Percentiles rank a stretch among this genome's conserved stretches.
Evolutionary conservation across 1,140 invertebrate genomes (phyloP).

Genomic region (Chironomus tepperi): DNA sequence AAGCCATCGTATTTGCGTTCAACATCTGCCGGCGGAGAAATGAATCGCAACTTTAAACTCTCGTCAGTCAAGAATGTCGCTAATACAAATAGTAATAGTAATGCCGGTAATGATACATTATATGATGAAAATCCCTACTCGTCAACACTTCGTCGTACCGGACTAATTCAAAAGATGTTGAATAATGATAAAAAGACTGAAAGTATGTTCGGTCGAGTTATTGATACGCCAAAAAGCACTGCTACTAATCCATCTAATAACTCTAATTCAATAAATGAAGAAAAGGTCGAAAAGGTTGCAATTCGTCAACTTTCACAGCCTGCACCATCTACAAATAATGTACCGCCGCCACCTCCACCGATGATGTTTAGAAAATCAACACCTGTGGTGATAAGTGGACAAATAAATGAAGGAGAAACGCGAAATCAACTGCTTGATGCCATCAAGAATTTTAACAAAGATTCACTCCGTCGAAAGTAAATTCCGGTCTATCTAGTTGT

Average conservation of each 20-base stretch:
- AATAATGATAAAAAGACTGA: not conserved
- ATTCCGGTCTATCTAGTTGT: not conserved
- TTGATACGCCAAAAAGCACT: not conserved
- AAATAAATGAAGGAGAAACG: conserved; percentile 40
- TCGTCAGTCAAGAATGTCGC: not conserved
- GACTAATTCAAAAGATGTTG: not conserved
- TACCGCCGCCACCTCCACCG: not conserved
- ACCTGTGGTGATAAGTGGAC: conserved; percentile 27
- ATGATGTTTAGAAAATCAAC: not conserved
- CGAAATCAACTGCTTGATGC: conserved; percentile 59
- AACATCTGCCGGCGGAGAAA: not conserved
- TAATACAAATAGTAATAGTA: no score
- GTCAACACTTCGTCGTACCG: not conserved
- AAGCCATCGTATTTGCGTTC: not conserved
- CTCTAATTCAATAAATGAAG: not conserved
- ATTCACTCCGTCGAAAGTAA: conserved; percentile 31
- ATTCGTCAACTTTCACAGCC: not conserved
- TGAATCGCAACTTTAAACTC: not conserved
- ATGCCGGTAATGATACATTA: not conserved
- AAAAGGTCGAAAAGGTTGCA: not conserved
- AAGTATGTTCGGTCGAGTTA: not conserved
- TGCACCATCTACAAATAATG: not conserved
- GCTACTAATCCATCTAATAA: not conserved
- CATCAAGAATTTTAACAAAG: conserved; percentile 54
- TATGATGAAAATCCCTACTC: not conserved